Evolutionary conservation across 30 jellyfish, hydroid and myxozoan genomes (phyloP), one percentile per base, ranked within the genome.

Genomic region (Clytia hemisphaerica): DNA sequence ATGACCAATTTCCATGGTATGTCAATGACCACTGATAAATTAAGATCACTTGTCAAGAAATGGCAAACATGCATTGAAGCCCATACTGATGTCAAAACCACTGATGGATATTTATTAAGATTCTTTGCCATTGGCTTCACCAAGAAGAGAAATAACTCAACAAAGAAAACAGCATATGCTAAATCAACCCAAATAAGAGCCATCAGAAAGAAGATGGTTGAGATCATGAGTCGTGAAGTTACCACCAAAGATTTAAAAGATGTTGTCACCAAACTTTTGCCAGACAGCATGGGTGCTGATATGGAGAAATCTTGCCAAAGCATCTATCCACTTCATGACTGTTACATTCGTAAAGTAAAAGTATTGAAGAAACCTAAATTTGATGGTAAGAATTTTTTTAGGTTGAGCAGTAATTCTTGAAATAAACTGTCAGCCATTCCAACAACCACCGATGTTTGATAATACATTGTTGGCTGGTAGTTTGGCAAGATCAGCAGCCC

Each of bases 21-120:
- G 78, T 65, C 82, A 59, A 92, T 92, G 94, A 92, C 99, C 18
- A 81, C 99, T 2, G 99, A 92, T 51, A 92, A 78, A 71, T 71
- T 83, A 45, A 48, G 99, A 48, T 81, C 95, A 12, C 95, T 92
- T 48, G 94, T 92, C 40, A 77, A 79, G 64, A 92, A 92, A 62
- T 79, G 95, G 94, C 99, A 82, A 85, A 80, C 95, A 6, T 69
- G 85, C 87, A 83, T 92, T 92, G 99, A 92, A 61, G 99, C 94
- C 2, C 95, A 81, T 59, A 90, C 83, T 70, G 99, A 92, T 77
- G 95, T 92, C 54, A 82, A 82, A 53, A 92, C 99, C 25, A 82
- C 94, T 37, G 99, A 92, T 77, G 99, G 99, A 7, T 92, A 92
- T 64, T 67, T 81, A 40, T 60, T 92, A 31, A 44, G 99, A 55